Evolutionary conservation across 2,888 invertebrate genomes (phyloP), one percentile per base, ranked within the genome.

Genomic region (Boloria selene): DNA sequence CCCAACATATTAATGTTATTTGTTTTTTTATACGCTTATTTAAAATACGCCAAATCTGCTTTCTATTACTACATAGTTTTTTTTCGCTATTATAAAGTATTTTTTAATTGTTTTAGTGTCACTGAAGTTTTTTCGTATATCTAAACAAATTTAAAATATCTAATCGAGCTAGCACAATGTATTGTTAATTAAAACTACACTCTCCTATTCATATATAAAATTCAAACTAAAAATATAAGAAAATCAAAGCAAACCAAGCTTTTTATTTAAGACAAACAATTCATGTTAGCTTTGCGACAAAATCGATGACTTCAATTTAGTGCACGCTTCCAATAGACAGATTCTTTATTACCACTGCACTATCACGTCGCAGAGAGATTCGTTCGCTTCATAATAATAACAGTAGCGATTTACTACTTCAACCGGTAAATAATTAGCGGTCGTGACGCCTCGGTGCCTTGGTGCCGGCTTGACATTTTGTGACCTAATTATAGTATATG

Each of bases 311-410:
- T 56, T 44, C 64, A 18, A 56, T 64, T 51, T 51, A 50, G 42
- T 26, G 49, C 56, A 64, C 64, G 64, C 50, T 58, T 58, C 45
- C 64, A 59, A 44, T 59, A 58, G 61, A 65, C 56, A 62, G 49
- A 58, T 52, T 54, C 45, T 54, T 50, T 62, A 65, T 59, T 49
- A 44, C 61, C 18, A 50, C 44, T 58, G 67, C 64, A 69, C 70
- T 71, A 71, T 69, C 84, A 84, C 82, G 75, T 70, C 67, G 56
- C 61, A 70, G 73, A 74, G 73, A 82, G 86, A 83, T 84, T 81
- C 79, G 79, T 74, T 72, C 77, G 70, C 79, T 79, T 85, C 81
- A 78, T 70, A 79, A 80, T 72, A 67, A 65, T 79, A 83, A 83
- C 80, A 77, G 77, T 67, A 68, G 56, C 79, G 72, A 85, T 85